Evolutionary conservation across 2,113 vertebrate genomes (phyloP), one percentile per base, ranked within the genome.

Genomic region (Colius striatus): DNA sequence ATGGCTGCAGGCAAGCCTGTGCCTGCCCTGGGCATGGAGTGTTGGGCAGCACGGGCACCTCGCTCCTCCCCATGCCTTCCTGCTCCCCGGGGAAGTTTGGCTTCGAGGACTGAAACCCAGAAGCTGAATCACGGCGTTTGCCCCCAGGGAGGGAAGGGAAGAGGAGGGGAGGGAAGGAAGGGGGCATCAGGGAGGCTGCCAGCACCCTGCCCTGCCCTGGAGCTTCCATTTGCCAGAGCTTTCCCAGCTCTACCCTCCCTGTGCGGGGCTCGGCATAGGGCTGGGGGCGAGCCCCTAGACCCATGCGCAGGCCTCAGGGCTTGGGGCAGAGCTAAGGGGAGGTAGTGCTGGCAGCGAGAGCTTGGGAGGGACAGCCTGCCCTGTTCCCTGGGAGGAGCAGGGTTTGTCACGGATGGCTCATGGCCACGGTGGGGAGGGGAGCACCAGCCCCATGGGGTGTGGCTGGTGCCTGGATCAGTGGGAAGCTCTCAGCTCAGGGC

Each of bases 321-420:
- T 67, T 6, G 2, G 55, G 34, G 57, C 57, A 30, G 50, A 50
- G 65, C 43, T 22, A 4, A 25, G n/a, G 25, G 54, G 0, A 3
- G 53, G n/a, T 53, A 22, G 78, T 43, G 53, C 85, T 68, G 23
- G 26, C 0, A 1, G 20, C 1, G 7, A 26, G 8, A 54, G 55
- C 41, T 51, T 10, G 38, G 0, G 0, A 32, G 0, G 5, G 61
- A n/a, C 66, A 23, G 78, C 51, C 90, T 74, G 26, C 27, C 9
- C 48, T 22, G 19, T 32, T 72, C 18, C 61, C 13, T 1, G 19
- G 74, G 65, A 71, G 30, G 25, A 50, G 27, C 1, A 2, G 47
- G 8, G 30, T 90, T 86, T 65, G 86, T 94, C 91, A 94, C 67
- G 5, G 6, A 25, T 71, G 91, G 93, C 72, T 91, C 87, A 89